A percentile compares a stretch with the other conserved stretches of the same genome.
Evolutionary conservation across 2,113 vertebrate species (phyloP).

Genomic region (Turnix velox): DNA sequence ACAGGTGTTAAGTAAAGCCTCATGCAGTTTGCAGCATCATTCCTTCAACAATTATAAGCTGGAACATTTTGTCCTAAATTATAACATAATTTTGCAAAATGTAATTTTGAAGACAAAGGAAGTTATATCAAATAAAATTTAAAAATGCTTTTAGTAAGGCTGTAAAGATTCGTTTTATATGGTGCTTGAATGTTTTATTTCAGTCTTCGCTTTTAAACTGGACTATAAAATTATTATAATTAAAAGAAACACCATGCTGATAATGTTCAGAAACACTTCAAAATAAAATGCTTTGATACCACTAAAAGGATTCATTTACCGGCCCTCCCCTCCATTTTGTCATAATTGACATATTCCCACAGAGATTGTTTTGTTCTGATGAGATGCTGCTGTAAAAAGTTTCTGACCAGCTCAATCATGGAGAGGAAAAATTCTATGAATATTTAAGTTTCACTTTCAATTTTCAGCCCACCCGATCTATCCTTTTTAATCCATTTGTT

Average conservation of each 20-base stretch:
- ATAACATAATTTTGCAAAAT: background rate
- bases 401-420: background rate
- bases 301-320: background rate
- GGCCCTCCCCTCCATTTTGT: background rate
- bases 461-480: conserved; percentile 31
- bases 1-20: background rate
- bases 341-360: background rate
- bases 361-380: background rate
- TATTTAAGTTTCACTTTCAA: conserved; percentile 1
- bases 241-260: background rate
- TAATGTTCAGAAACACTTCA: background rate
- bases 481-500: background rate
- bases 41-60: background rate
- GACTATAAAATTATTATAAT: background rate
- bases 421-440: background rate
- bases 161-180: background rate
- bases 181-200: background rate
- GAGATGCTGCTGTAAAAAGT: background rate
- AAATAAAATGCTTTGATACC: background rate
- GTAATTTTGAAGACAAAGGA: background rate
- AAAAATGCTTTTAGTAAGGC: background rate
- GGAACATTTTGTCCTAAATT: background rate
- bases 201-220: background rate
- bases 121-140: background rate
- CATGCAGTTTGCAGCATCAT: background rate